A percentile compares a stretch with the other conserved stretches of the same genome.
These are phyloP conservation scores for Armadillidium nasatum DNA, from an alignment of 1,140 invertebrate genomes.

Conservation along the genomic window DNA sequence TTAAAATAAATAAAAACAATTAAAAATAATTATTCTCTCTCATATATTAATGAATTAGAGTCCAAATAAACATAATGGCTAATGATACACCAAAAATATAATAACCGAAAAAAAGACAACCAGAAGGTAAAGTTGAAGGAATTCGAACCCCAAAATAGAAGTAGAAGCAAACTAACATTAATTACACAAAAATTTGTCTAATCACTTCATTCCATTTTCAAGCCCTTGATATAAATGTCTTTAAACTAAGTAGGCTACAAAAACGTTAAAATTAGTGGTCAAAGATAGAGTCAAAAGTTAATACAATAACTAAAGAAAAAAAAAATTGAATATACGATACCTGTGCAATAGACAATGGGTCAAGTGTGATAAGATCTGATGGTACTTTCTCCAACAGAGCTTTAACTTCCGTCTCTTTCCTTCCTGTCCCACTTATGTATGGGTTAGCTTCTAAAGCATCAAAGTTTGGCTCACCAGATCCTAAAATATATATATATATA, in stretches of 20 bases:
- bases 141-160: no score
- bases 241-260: not conserved
- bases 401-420: constrained; percentile 93
- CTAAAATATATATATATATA: constrained; percentile 47
- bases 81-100: not conserved
- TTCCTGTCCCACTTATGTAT: constrained; percentile 83
- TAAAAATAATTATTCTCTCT: not conserved
- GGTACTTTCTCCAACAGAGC: constrained; percentile 81
- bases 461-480: constrained; percentile 86
- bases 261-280: not conserved
- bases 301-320: not conserved
- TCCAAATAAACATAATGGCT: not conserved
- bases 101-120: not conserved
- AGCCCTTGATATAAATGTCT: constrained; percentile 50
- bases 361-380: constrained; percentile 81
- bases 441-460: constrained; percentile 97
- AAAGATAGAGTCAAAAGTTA: not conserved
- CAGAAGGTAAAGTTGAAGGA: not conserved
- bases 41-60: constrained; percentile 60
- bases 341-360: constrained; percentile 69
- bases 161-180: no score
- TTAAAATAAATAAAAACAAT: constrained; percentile 1
- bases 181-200: constrained; percentile 57
- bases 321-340: constrained; percentile 8
- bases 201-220: constrained; percentile 71